phyloP scores from a whole-genome alignment of 1,140 invertebrate genomes.

The Cotesia chilonis region DNA sequence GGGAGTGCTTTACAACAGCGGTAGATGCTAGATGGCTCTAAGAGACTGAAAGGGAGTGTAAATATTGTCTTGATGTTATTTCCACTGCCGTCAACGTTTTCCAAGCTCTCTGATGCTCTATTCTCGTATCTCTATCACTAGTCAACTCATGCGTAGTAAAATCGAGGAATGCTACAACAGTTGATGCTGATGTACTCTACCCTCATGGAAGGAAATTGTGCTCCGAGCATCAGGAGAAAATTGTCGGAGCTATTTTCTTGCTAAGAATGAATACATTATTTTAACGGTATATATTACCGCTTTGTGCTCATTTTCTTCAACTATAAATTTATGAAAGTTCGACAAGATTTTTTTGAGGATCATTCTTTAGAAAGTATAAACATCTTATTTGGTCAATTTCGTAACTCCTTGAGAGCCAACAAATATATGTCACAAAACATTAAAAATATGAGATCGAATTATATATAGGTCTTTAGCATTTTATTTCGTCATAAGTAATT shows the following conservation, averaged over 20 bases:
- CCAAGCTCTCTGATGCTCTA: too few relatives aligned
- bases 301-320: neutral
- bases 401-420: too few relatives aligned
- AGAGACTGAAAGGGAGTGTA: conserved; percentile 2
- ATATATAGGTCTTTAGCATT: too few relatives aligned
- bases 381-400: too few relatives aligned
- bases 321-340: neutral
- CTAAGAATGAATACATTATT: conserved; percentile 30
- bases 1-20: neutral
- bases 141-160: conserved; percentile 22
- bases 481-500: too few relatives aligned
- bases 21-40: conserved; percentile 11
- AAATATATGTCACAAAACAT: too few relatives aligned
- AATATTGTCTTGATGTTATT: neutral
- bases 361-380: neutral
- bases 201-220: conserved; percentile 1
- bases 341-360: neutral
- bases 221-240: conserved; percentile 19
- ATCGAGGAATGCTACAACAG: neutral
- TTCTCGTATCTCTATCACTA: neutral
- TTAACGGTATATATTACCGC: conserved; percentile 11
- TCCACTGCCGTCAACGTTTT: neutral
- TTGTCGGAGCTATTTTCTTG: conserved; percentile 19
- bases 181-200: neutral
- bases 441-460: too few relatives aligned